Percentiles rank a stretch among this genome's conserved stretches.
Evolutionary conservation across 1,140 invertebrate species (phyloP).

Genomic region (Hormaphis cornu): DNA sequence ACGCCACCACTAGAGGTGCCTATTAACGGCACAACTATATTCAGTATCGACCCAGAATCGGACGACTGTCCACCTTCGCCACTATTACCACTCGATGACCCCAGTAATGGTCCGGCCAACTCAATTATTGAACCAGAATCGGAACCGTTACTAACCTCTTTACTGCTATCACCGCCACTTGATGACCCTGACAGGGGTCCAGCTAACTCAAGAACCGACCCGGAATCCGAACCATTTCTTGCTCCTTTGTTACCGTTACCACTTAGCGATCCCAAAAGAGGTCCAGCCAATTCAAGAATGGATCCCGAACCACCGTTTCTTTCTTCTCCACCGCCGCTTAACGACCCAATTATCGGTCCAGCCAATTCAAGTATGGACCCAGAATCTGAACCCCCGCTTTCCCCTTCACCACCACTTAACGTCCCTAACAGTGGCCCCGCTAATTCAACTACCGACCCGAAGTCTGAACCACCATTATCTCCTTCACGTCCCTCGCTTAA

Average conservation of each 20-base stretch:
- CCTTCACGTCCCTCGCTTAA: neutral
- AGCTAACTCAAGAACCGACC: neutral
- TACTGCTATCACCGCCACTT: constrained; percentile 24
- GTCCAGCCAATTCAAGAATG: neutral
- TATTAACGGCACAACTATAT: constrained; percentile 33
- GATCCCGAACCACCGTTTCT: neutral
- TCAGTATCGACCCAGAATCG: constrained; percentile 33
- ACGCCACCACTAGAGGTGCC: constrained; percentile 21
- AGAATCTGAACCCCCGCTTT: neutral
- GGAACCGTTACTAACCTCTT: constrained; percentile 16
- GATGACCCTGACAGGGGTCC: neutral
- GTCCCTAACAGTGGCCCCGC: neutral
- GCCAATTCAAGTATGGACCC: neutral
- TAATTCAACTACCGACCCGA: neutral
- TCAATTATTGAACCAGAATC: constrained; percentile 34
- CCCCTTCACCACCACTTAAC: neutral
- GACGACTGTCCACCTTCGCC: constrained; percentile 13
- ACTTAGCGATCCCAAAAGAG: neutral
- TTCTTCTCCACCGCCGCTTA: neutral
- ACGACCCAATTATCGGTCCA: neutral
- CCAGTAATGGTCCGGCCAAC: constrained; percentile 34
- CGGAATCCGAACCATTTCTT: neutral
- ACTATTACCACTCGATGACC: constrained; percentile 33
- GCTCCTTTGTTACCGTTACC: neutral
- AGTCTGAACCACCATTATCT: neutral